These are phyloP conservation scores for Anagrus nilaparvatae DNA, from an alignment of 1,140 invertebrate genomes.

Conservation along the genomic window DNA sequence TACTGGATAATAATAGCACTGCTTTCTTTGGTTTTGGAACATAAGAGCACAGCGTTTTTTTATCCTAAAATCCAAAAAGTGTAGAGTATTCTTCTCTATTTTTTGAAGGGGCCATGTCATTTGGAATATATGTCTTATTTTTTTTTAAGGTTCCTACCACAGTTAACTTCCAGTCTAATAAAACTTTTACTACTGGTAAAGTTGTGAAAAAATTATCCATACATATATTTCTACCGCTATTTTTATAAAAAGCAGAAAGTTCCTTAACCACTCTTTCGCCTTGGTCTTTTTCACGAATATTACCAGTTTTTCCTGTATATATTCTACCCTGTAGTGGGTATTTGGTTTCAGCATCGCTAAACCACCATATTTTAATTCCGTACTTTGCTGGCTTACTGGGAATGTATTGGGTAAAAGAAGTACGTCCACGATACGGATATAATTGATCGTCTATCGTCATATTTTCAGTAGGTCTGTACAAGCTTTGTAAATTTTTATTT, in stretches of 20 bases:
- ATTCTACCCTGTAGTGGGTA: constrained; percentile 21
- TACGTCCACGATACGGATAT: constrained; percentile 29
- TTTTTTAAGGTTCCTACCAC: constrained; percentile 25
- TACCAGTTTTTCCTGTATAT: constrained; percentile 23
- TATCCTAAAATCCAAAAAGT: constrained; percentile 22
- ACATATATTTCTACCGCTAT: constrained; percentile 19
- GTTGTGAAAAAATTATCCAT: constrained; percentile 22
- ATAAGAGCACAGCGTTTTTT: constrained; percentile 21
- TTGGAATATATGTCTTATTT: constrained; percentile 23
- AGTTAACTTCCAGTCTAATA: constrained; percentile 19
- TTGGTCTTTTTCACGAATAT: constrained; percentile 17
- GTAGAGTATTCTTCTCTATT: constrained; percentile 12
- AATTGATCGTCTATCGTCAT: constrained; percentile 20
- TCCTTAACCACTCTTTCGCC: constrained; percentile 17
- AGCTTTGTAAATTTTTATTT: constrained; percentile 18
- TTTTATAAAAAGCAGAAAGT: constrained; percentile 14
- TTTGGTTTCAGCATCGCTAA: constrained; percentile 22
- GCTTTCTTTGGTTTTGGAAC: constrained; percentile 24
- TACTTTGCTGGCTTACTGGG: constrained; percentile 39
- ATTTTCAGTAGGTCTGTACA: constrained; percentile 15
- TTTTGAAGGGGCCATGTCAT: too few species aligned
- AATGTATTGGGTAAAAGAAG: constrained; percentile 34
- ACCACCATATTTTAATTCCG: constrained; percentile 37
- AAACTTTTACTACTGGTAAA: constrained; percentile 15
- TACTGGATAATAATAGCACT: constrained; percentile 21